phyloP scores from a whole-genome alignment of 2,113 vertebrate genomes.

The Ciconia boyciana region DNA sequence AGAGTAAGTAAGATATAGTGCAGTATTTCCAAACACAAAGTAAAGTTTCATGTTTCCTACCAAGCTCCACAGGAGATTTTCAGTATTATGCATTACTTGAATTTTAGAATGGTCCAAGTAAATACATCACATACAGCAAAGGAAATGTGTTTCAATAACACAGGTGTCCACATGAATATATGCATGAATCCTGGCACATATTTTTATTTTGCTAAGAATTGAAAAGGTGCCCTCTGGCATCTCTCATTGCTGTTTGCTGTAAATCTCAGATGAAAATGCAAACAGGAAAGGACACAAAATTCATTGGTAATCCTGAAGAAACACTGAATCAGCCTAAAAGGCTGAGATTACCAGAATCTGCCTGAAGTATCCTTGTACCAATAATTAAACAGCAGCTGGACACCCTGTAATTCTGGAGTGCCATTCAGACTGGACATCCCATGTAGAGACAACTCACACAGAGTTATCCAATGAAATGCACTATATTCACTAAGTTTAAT shows the following conservation, averaged over 20 bases:
- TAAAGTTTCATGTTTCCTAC: not conserved
- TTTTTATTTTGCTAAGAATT: constrained; percentile 55
- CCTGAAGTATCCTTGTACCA: not conserved
- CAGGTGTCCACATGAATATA: constrained; percentile 64
- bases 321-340: not conserved
- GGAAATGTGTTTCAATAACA: constrained; percentile 51
- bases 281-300: constrained; percentile 13
- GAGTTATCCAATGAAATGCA: not conserved
- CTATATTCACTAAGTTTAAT: not conserved
- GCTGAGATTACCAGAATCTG: not conserved
- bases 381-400: not conserved
- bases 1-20: not conserved
- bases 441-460: not conserved
- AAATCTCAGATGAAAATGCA: constrained; percentile 8
- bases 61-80: not conserved
- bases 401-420: not conserved
- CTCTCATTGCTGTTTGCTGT: constrained; percentile 10
- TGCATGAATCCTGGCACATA: constrained; percentile 45
- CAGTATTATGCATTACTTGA: constrained; percentile 14
- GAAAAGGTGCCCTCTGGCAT: constrained; percentile 54
- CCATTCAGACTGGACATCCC: not conserved
- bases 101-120: constrained; percentile 16
- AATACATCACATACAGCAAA: constrained; percentile 44
- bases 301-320: not conserved
- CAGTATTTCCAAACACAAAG: not conserved